Percentiles rank a stretch among this genome's conserved stretches.
Conservation (phyloP, 2,797 vertebrate species). For the Gymnodraco acuticeps region DNA sequence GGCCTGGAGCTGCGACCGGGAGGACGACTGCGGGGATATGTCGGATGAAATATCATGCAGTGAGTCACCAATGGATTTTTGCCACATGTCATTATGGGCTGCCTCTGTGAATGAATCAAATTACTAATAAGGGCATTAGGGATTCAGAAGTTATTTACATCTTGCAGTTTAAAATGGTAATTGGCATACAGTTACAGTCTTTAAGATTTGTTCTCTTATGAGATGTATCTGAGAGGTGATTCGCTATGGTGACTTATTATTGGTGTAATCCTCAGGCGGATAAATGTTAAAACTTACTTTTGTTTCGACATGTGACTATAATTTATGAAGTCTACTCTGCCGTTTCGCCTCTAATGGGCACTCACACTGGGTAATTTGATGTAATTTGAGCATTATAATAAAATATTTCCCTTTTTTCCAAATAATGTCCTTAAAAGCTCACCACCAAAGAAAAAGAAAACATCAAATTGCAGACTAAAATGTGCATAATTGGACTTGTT, state of each 20-base stretch:
- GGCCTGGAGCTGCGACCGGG: conserved; percentile 94
- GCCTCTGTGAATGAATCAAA: neutral
- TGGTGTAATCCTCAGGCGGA: conserved; percentile 6
- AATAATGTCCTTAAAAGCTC: conserved; percentile 1
- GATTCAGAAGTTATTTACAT: conserved; percentile 6
- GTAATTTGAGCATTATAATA: neutral
- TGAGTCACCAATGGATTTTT: conserved; percentile 75
- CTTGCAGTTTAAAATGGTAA: conserved; percentile 9
- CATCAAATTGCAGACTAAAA: neutral
- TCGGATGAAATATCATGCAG: conserved; percentile 95
- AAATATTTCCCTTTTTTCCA: neutral
- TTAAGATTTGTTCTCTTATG: neutral
- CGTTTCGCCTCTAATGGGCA: conserved; percentile 28
- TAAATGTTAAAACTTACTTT: conserved; percentile 16
- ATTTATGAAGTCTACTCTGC: conserved; percentile 11
- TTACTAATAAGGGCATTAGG: neutral
- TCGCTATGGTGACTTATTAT: conserved; percentile 16
- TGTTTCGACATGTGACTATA: conserved; percentile 14
- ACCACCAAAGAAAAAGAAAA: rapidly evolving
- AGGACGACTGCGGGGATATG: conserved; percentile 95
- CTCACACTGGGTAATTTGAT: conserved; percentile 1
- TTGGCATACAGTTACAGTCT: neutral
- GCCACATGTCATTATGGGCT: conserved; percentile 22
- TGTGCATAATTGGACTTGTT: neutral
- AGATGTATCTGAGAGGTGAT: neutral